Evolutionary conservation across 2,113 vertebrate genomes (phyloP), one percentile per base, ranked within the genome.

Genomic region (Istiophorus platypterus): DNA sequence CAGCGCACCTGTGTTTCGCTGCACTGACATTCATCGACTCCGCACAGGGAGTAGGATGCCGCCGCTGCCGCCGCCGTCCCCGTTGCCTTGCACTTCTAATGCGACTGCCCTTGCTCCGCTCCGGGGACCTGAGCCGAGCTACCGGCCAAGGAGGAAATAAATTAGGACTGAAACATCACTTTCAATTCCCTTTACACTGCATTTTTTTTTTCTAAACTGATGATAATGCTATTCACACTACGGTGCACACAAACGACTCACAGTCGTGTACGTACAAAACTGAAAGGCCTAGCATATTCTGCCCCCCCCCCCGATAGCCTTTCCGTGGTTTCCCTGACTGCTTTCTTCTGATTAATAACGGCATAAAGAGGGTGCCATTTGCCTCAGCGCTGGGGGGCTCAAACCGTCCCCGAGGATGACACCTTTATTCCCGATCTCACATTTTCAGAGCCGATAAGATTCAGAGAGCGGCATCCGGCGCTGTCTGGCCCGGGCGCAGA

Each of bases 121-220:
- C 45, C 24, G 77, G 65, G 59, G n/a, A n/a, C 59, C 77, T 59
- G 56, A 72, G 76, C 11, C 73, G 80, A 89, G 54, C 82, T 88
- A 85, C 71, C 61, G 67, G 57, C 78, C 57, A 74, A 74, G 52
- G 69, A 29, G 58, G 65, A 78, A 85, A 90, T 87, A 84, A 89
- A 84, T 89, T 70, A 90, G 41, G 66, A 61, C 67, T 47, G 74
- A 90, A 89, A 88, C 78, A 90, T 91, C 82, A 79, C 90, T 89
- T 86, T 82, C n/a, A 86, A 90, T 85, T 90, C 84, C 4, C 72
- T 81, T 73, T 66, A 71, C 64, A 26, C 73, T 67, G 86, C 76
- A 70, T 37, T 84, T 92, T 65, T 14, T 37, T 84, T 92, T 65
- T 14, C 75, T n/a, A 71, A 92, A 90, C 68, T 79, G 90, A 91